Evolutionary conservation across 2,797 vertebrate species (phyloP).

Genomic region (Pseudochaenichthys georgianus): DNA sequence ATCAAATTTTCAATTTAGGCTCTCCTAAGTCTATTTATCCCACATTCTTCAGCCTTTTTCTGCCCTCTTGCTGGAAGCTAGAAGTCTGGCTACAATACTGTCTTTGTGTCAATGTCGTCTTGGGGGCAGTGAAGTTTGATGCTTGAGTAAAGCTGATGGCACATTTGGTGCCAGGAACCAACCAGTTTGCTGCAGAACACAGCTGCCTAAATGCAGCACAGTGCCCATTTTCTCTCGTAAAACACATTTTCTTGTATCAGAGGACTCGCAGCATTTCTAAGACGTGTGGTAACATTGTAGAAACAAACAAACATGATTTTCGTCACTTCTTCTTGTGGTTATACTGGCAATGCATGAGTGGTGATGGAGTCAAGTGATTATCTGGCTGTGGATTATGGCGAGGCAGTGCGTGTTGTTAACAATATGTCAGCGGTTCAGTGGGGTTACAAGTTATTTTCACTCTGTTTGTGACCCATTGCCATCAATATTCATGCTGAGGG

Average conservation of each 20-base stretch:
- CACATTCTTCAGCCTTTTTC: slow-evolving; percentile 6
- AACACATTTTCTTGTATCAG: slow-evolving; percentile 27
- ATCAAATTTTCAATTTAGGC: background rate
- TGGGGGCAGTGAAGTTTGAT: slow-evolving; percentile 38
- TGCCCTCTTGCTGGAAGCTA: slow-evolving; percentile 13
- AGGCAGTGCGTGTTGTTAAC: slow-evolving; percentile 42
- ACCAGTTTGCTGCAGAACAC: slow-evolving; percentile 49
- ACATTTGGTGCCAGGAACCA: slow-evolving; percentile 58
- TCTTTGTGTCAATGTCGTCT: slow-evolving; percentile 44
- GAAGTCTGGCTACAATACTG: slow-evolving; percentile 22
- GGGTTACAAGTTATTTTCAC: slow-evolving; percentile 72
- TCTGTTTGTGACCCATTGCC: slow-evolving; percentile 62
- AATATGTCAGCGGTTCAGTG: slow-evolving; percentile 54
- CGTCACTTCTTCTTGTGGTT: slow-evolving; percentile 29
- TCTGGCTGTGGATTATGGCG: slow-evolving; percentile 46
- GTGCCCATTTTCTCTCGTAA: slow-evolving; percentile 41
- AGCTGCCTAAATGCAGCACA: slow-evolving; percentile 58
- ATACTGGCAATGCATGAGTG: slow-evolving; percentile 27
- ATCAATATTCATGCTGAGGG: slow-evolving; percentile 71
- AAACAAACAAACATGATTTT: slow-evolving; percentile 36
- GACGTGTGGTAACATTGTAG: slow-evolving; percentile 14
- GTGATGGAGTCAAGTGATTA: slow-evolving; percentile 61
- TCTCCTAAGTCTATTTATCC: slow-evolving; percentile 9
- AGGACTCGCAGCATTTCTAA: slow-evolving; percentile 30
- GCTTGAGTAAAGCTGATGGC: slow-evolving; percentile 34